Base-by-base conservation (phyloP, 2,888 invertebrate species). In the Eumacrocentrus americanus region DNA sequence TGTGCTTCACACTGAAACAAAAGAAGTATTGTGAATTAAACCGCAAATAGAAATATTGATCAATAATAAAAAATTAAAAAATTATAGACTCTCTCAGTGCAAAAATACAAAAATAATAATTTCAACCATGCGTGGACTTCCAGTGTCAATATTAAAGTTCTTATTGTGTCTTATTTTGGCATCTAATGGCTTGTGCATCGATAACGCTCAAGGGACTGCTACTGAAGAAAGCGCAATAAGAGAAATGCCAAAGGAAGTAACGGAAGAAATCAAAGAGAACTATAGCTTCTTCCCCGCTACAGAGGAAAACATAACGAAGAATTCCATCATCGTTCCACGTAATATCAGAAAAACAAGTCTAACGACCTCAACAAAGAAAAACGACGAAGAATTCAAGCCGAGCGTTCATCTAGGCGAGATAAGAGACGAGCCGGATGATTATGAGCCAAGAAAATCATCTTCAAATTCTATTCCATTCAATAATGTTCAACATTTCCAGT, bases 331-430 rank as follows among this genome's bases (percentile, higher is more conserved):
- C n/a, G n/a, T n/a, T n/a, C n/a, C n/a, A n/a, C n/a, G n/a, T n/a
- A n/a, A n/a, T n/a, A n/a, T n/a, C n/a, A n/a, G n/a, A n/a, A n/a
- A n/a, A n/a, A n/a, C n/a, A n/a, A n/a, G n/a, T n/a, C n/a, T n/a
- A n/a, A n/a, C n/a, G n/a, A n/a, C n/a, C n/a, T 40, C 59, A 12
- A 6, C 16, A 18, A 14, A n/a, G 18, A 44, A 37, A 20, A 53
- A 23, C 14, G 22, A 29, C 1, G 37, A 35, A 22, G 63, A 53
- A 3, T 74, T 74, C 54, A 65, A 63, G 18, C 77, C 78, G 6
- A 78, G 78, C 58, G 46, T 67, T 5, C 75, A 76, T 46, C 66
- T 77, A 0, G 76, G 77, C 0, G 68, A 68, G 29, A 74, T 75
- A 56, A 66, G 65, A 2, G 65, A 67, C 12, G 62, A 70, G 9